Percentiles rank a stretch among this genome's conserved stretches.
These are phyloP conservation scores for Cydia amplana DNA, from an alignment of 1,140 invertebrate genomes.

Conservation along the genomic window DNA sequence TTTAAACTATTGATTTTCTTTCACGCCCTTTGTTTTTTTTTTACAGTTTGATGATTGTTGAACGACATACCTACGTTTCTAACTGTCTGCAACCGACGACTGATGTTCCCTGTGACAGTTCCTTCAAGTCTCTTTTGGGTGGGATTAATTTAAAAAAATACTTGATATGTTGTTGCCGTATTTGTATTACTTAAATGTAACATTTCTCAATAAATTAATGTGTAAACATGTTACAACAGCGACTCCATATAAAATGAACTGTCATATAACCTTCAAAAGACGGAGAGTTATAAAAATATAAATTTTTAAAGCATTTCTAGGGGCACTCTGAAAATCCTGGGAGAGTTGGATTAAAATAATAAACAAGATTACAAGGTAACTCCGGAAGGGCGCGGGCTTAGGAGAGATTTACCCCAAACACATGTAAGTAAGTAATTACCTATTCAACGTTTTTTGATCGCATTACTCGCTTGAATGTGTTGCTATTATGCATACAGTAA, in stretches of 20 bases:
- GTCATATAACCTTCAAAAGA: no score
- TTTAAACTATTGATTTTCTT: constrained; percentile 34
- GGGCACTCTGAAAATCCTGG: background rate
- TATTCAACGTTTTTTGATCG: constrained; percentile 18
- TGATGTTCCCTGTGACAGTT: no score
- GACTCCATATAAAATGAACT: no score
- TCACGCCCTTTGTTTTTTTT: background rate
- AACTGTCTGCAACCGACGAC: no score
- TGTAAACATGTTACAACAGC: no score
- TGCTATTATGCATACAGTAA: background rate
- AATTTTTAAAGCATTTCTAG: background rate
- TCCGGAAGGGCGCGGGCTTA: constrained; percentile 12
- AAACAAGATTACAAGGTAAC: constrained; percentile 3
- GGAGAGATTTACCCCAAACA: constrained; percentile 1
- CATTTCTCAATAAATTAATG: no score
- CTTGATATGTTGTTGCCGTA: no score
- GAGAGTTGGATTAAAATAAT: constrained; percentile 12
- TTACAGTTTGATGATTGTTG: background rate
- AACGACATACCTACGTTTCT: no score
- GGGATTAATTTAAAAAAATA: no score
- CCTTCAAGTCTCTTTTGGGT: no score
- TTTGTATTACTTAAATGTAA: no score
- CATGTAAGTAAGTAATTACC: constrained; percentile 25
- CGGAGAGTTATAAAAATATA: background rate
- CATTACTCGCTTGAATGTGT: background rate